Conservation (phyloP, 2,888 invertebrate species). For the Podabrus alpinus region DNA sequence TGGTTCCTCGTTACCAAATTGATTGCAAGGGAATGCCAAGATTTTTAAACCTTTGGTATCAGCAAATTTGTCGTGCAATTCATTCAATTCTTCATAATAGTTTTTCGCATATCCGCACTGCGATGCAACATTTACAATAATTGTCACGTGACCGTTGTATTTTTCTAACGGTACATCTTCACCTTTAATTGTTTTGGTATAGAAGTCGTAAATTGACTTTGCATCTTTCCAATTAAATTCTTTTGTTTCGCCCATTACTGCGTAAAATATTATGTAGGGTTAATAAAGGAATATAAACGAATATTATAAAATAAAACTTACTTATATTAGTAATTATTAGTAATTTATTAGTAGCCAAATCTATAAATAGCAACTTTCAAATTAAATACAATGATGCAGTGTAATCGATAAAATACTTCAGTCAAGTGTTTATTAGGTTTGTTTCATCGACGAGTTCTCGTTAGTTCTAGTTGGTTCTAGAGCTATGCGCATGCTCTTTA, state of each 20-base stretch:
- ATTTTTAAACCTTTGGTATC: conserved; percentile 76
- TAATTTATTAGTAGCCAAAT: neutral
- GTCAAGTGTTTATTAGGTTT: too few species aligned
- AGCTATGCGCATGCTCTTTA: too few species aligned
- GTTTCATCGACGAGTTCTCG: too few species aligned
- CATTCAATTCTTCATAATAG: conserved; percentile 83
- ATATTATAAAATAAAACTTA: too few species aligned
- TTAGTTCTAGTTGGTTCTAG: too few species aligned
- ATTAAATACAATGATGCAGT: neutral
- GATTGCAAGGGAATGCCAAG: conserved; percentile 87
- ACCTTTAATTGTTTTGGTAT: conserved; percentile 80
- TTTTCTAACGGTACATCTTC: conserved; percentile 78
- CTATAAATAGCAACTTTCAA: neutral
- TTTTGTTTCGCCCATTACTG: neutral
- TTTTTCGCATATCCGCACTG: conserved; percentile 82
- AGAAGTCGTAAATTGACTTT: conserved; percentile 79
- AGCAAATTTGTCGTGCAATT: conserved; percentile 73
- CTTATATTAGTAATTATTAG: too few species aligned
- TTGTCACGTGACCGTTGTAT: conserved; percentile 79
- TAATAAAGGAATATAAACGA: too few species aligned
- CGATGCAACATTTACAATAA: conserved; percentile 88
- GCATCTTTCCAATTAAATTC: conserved; percentile 67
- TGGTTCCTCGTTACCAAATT: conserved; percentile 76
- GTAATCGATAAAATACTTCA: neutral
- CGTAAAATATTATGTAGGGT: too few species aligned